Evolutionary conservation across 2,113 vertebrate species (phyloP), one percentile per base, ranked within the genome.

Genomic region (Pangasianodon gigas): DNA sequence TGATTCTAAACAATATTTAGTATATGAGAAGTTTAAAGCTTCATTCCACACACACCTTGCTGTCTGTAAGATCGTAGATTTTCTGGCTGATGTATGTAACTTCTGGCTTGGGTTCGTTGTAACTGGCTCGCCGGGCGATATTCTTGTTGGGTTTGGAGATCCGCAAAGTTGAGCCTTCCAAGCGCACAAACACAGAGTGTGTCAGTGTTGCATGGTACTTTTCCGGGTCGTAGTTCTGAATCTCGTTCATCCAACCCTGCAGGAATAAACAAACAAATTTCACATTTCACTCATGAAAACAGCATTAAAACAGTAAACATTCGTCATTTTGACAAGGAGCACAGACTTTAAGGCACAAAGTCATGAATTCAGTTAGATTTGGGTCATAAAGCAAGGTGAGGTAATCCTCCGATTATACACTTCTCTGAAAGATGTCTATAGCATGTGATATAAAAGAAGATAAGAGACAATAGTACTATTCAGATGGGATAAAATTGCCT

Each of bases 241-340:
- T 99, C 94, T 99, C 98, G 90, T 99, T 99, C 98, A 99, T 99
- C 98, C 98, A 99, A 90, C 98, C 98, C 98, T 97, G 91, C 94
- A 88, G 65, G 37, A 93, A 37, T 19, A 85, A 41, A 26, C 4
- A 19, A 51, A 46, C 44, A 18, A 48, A 29, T 48, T 48, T 77
- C 41, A 41, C 69, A 48, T 29, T 37, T 56, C 32, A 58, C 7
- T 56, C n/a, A 82, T 2, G 9, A 6, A 24, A 83, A 24, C 32
- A 0, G 32, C 7, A 56, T 81, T 54, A 80, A 54, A 52, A 3
- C 29, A 32, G 21, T 19, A 19, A 74, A 74, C 13, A 77, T 7
- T 1, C 18, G 77, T 21, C 4, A 8, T 74, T 41, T 2, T 41
- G 71, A 44, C 32, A 37, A n/a, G 9, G 62, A 65, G 9, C 62